phyloP scores from a whole-genome alignment of 2,113 vertebrate species.

The Aspidoscelis tigris region DNA sequence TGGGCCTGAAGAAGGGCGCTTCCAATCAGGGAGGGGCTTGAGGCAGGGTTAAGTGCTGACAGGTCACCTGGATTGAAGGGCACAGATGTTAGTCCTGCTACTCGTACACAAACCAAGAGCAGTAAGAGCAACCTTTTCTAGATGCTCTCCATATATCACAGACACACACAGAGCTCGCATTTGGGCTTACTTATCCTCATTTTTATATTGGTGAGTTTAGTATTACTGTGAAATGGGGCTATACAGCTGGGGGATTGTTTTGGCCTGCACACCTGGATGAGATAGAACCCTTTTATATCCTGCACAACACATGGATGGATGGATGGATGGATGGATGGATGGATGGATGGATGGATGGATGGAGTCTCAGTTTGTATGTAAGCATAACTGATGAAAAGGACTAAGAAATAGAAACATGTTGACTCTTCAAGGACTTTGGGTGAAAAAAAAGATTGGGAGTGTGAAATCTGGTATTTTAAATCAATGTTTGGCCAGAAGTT shows the following conservation, averaged over 20 bases:
- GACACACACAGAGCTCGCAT: not conserved
- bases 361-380: too few relatives aligned
- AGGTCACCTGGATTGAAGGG: conserved; percentile 78
- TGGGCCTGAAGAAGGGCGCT: conserved; percentile 73
- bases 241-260: too few relatives aligned
- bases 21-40: conserved; percentile 76
- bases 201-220: not conserved
- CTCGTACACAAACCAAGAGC: too few relatives aligned
- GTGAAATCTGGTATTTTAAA: not conserved
- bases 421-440: not conserved
- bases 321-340: too few relatives aligned
- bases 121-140: not conserved
- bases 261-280: too few relatives aligned
- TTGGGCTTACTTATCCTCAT: not conserved
- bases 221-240: not conserved
- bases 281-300: too few relatives aligned
- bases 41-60: conserved; percentile 73
- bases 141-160: not conserved
- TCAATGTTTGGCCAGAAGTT: not conserved
- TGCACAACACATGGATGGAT: too few relatives aligned
- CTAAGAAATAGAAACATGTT: not conserved
- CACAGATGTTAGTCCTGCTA: not conserved
- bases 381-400: not conserved
- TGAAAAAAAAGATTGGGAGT: not conserved
- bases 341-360: too few relatives aligned